A percentile compares a stretch with the other conserved stretches of the same genome.
These are phyloP conservation scores for Vulpes vulpes DNA, from an alignment of 2,113 vertebrate species.

Conservation along the genomic window DNA sequence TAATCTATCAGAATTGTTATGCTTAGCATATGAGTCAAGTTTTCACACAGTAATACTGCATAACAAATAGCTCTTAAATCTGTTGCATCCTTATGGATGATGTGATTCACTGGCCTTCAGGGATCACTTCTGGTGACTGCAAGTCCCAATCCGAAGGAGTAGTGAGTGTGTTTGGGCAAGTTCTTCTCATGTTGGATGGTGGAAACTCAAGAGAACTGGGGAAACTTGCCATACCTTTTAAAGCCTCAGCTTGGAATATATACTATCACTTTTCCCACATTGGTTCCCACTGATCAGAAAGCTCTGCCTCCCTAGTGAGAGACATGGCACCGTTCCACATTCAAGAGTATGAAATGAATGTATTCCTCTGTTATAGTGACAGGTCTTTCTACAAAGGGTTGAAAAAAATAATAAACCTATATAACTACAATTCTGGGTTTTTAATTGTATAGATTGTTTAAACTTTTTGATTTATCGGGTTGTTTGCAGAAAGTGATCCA, in stretches of 20 bases:
- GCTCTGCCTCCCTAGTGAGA: background rate
- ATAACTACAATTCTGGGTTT: background rate
- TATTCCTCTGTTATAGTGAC: slow-evolving; percentile 1
- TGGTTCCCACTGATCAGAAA: background rate
- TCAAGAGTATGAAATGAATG: background rate
- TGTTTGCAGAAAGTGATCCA: background rate
- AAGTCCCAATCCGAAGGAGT: background rate
- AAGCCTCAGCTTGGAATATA: background rate
- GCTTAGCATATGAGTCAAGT: background rate
- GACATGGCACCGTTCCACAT: background rate
- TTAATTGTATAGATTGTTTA: slow-evolving; percentile 16
- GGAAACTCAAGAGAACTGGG: background rate
- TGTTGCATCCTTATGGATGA: background rate
- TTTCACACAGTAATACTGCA: background rate
- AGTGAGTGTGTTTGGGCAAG: background rate
- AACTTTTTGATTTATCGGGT: slow-evolving; percentile 24
- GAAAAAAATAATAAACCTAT: background rate
- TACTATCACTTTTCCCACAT: background rate
- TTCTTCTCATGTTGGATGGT: background rate
- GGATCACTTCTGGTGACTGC: background rate
- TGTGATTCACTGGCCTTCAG: background rate
- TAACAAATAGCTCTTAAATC: slow-evolving; percentile 17
- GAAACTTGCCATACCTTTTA: background rate
- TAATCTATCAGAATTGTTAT: slow-evolving; percentile 33
- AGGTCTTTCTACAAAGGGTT: background rate